Conservation (phyloP, 2,797 vertebrate species). For the Microctenopoma lineatum region DNA sequence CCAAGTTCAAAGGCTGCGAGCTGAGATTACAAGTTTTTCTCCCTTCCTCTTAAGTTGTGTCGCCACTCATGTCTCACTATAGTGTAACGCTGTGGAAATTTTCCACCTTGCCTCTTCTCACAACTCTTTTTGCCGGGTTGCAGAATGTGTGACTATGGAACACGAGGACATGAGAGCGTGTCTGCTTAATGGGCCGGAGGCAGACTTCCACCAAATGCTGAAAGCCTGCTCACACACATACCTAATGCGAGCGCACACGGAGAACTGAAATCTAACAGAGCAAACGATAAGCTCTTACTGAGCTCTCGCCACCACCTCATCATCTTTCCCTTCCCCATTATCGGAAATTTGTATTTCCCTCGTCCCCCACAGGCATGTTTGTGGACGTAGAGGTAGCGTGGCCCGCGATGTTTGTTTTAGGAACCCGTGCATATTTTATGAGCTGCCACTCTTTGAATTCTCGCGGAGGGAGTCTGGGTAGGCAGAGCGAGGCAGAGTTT, state of each 20-base stretch:
- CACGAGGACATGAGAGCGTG: constrained; percentile 55
- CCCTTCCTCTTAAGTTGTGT: constrained; percentile 75
- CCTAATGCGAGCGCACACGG: constrained; percentile 39
- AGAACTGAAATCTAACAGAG: constrained; percentile 40
- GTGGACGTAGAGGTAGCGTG: constrained; percentile 55
- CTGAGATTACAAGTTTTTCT: constrained; percentile 82
- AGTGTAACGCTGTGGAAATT: constrained; percentile 65
- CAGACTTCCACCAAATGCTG: constrained; percentile 63
- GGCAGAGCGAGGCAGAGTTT: constrained; percentile 33
- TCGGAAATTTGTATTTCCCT: constrained; percentile 60
- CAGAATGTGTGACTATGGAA: constrained; percentile 57
- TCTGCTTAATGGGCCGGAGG: constrained; percentile 65
- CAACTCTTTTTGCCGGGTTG: constrained; percentile 57
- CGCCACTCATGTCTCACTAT: constrained; percentile 68
- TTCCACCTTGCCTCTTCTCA: constrained; percentile 66
- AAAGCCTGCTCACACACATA: constrained; percentile 48
- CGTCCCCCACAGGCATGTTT: constrained; percentile 45
- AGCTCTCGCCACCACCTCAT: constrained; percentile 19
- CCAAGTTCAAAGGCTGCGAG: constrained; percentile 84
- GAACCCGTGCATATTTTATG: constrained; percentile 77
- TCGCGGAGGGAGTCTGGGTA: constrained; percentile 28
- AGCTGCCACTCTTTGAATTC: constrained; percentile 68
- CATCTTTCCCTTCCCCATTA: constrained; percentile 54
- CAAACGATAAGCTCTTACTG: constrained; percentile 43
- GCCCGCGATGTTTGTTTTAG: constrained; percentile 70